Conservation (phyloP, 2,888 invertebrate species). For the Pollenia labialis region DNA sequence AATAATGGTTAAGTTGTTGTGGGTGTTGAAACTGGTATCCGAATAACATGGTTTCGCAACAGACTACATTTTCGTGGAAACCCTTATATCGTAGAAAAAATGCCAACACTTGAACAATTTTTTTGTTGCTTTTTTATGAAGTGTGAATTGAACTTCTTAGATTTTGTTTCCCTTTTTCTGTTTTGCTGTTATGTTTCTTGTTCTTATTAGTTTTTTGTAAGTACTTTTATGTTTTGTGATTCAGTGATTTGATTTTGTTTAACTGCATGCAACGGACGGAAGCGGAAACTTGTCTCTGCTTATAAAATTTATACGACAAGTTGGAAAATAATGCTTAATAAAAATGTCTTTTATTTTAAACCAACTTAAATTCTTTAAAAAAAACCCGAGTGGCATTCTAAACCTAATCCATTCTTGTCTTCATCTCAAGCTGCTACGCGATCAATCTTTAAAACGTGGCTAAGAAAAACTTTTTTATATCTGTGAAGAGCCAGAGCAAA, state of each 20-base stretch:
- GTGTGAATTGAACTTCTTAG: conserved; percentile 53
- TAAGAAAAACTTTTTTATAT: conserved; percentile 28
- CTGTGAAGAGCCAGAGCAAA: background rate
- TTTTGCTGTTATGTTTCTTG: conserved; percentile 28
- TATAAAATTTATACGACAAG: conserved; percentile 28
- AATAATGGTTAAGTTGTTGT: background rate
- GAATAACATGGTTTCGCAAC: no score
- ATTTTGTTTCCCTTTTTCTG: conserved; percentile 35
- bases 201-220: conserved; percentile 29
- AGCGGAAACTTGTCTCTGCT: conserved; percentile 63
- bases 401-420: background rate
- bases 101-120: background rate
- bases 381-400: conserved; percentile 17
- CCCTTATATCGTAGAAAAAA: background rate
- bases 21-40: background rate
- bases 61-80: conserved; percentile 11
- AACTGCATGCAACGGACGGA: conserved; percentile 53
- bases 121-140: conserved; percentile 24
- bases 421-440: conserved; percentile 28
- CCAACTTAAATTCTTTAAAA: conserved; percentile 26
- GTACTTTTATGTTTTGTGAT: conserved; percentile 28
- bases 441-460: conserved; percentile 38
- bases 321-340: conserved; percentile 37
- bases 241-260: conserved; percentile 62
- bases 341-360: conserved; percentile 36